Evolutionary conservation across 2,113 vertebrate genomes (phyloP).

Genomic region (Geococcyx californianus): DNA sequence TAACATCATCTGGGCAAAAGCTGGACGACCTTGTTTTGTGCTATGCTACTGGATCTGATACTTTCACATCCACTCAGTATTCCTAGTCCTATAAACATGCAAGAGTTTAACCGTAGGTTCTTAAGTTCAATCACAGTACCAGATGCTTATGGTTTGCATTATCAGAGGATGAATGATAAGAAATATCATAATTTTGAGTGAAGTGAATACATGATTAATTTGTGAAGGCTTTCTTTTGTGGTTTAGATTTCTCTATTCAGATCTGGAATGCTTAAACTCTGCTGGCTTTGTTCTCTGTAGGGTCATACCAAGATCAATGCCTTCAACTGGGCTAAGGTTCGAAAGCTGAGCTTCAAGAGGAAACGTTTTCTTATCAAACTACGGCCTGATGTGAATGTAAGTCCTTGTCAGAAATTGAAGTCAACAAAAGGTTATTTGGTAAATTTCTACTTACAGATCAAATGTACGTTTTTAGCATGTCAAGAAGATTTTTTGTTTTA

Average conservation of each 20-base stretch:
- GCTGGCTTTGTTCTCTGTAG: slow-evolving; percentile 68
- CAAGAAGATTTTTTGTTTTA: background rate
- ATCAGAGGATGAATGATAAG: background rate
- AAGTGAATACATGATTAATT: background rate
- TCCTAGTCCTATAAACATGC: background rate
- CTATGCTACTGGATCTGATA: background rate
- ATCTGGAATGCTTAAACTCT: background rate
- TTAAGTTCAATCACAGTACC: background rate
- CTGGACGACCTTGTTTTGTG: background rate
- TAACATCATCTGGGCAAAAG: background rate
- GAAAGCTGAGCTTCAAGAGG: slow-evolving; percentile 98
- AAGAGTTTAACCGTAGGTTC: background rate
- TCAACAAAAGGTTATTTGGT: background rate
- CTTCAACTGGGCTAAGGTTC: slow-evolving; percentile 98
- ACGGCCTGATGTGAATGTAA: slow-evolving; percentile 91
- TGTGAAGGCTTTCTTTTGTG: background rate
- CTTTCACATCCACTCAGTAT: background rate
- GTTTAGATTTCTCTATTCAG: background rate
- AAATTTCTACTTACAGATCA: background rate
- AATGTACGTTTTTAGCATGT: background rate
- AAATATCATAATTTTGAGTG: background rate
- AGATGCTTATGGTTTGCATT: background rate
- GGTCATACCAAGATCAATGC: slow-evolving; percentile 95
- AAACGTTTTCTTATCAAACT: slow-evolving; percentile 97
- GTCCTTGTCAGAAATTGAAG: slow-evolving; percentile 45